Conservation (phyloP, 1,140 invertebrate genomes). For the Nasonia vitripennis region DNA sequence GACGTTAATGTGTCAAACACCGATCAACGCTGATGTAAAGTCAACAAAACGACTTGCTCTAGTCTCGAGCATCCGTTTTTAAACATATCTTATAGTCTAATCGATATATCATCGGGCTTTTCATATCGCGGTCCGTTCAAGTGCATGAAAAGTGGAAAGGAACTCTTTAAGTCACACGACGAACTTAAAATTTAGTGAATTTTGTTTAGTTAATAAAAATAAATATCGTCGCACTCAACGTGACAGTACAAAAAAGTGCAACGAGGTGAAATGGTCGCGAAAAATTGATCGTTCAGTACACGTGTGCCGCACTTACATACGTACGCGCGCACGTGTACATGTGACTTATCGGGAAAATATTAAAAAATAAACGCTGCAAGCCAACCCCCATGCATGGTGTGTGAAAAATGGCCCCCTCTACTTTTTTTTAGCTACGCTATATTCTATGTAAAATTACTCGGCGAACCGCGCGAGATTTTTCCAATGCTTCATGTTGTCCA, state of each 20-base stretch:
- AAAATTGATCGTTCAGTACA: conserved; percentile 26
- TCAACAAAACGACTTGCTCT: not conserved
- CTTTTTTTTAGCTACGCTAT: conserved; percentile 43
- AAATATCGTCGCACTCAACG: conserved; percentile 37
- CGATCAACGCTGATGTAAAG: not conserved
- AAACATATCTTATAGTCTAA: not conserved
- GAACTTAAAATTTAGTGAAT: conserved; percentile 9
- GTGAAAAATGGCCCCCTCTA: conserved; percentile 58
- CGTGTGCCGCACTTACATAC: conserved; percentile 23
- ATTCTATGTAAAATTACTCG: conserved; percentile 49
- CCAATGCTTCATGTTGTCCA: conserved; percentile 50
- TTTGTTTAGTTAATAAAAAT: not conserved
- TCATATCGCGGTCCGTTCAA: conserved; percentile 19
- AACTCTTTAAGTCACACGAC: conserved; percentile 30
- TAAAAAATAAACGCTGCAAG: conserved; percentile 59
- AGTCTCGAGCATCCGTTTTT: conserved; percentile 10
- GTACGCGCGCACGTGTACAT: conserved; percentile 13
- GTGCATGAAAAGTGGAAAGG: conserved; percentile 46
- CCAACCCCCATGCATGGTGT: conserved; percentile 63
- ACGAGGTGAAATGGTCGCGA: conserved; percentile 47
- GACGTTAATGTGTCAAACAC: conserved; percentile 28
- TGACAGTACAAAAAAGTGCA: conserved; percentile 56
- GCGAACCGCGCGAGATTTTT: conserved; percentile 45
- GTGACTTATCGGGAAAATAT: conserved; percentile 37
- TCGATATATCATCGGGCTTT: not conserved